Evolutionary conservation across 1,140 invertebrate genomes (phyloP).

Genomic region (Papilio xuthus): DNA sequence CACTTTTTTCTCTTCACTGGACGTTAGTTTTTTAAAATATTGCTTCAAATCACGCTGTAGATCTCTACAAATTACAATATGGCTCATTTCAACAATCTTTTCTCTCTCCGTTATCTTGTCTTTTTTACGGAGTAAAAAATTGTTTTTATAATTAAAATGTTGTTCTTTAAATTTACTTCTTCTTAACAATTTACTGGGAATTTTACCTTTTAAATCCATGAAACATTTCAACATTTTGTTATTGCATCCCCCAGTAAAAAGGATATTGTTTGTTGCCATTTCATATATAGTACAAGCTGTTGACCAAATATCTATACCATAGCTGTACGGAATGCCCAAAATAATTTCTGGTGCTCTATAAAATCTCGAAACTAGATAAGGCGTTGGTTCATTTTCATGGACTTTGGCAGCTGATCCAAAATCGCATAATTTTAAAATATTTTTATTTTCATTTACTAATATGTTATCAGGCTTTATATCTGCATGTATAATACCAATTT

Average conservation of each 20-base stretch:
- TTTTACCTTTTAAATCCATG: conserved; percentile 98
- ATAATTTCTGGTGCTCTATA: conserved; percentile 99
- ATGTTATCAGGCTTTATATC: conserved; percentile 99
- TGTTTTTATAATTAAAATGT: conserved; percentile 98
- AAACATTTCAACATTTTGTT: conserved; percentile 99
- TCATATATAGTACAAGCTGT: conserved; percentile 99
- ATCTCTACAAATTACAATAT: conserved; percentile 91
- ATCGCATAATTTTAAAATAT: conserved; percentile 98
- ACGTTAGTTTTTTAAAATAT: conserved; percentile 91
- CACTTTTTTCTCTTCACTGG: conserved; percentile 93
- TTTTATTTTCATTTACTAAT: conserved; percentile 98
- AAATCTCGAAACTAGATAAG: conserved; percentile 98
- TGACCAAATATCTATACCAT: conserved; percentile 99
- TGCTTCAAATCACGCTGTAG: conserved; percentile 91
- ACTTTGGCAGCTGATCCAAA: conserved; percentile 98
- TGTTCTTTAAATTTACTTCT: conserved; percentile 97
- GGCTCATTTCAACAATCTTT: conserved; percentile 95
- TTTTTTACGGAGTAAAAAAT: conserved; percentile 98
- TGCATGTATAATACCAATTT: conserved; percentile 97
- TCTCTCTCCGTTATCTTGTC: conserved; percentile 99
- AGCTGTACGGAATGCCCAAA: conserved; percentile 97
- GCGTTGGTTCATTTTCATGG: conserved; percentile 98
- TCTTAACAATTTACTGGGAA: conserved; percentile 97
- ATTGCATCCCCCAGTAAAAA: conserved; percentile 99
- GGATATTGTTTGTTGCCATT: conserved; percentile 98